Percentiles rank a stretch among this genome's conserved stretches.
These are phyloP conservation scores for Crossaster papposus DNA, from an alignment of 53 echinoderm and acorn worm genomes.

Conservation along the genomic window DNA sequence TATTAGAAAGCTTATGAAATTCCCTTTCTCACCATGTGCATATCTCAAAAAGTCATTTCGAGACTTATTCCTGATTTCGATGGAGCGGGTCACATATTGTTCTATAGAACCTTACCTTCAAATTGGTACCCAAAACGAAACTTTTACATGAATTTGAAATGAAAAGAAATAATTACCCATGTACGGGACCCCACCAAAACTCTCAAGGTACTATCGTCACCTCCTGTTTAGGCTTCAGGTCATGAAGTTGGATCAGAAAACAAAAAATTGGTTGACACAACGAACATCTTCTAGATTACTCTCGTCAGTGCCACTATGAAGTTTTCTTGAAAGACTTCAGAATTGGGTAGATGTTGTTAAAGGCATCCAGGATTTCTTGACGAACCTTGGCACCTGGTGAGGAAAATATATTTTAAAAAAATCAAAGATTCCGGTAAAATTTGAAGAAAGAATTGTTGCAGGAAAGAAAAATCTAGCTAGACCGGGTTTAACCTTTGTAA, in stretches of 20 bases:
- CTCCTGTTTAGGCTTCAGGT: neutral
- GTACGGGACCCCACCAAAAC: too few relatives aligned
- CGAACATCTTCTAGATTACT: neutral
- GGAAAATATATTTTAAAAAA: neutral
- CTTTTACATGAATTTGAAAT: too few relatives aligned
- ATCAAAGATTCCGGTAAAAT: neutral
- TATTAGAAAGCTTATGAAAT: too few relatives aligned
- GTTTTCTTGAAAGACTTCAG: constrained; percentile 97
- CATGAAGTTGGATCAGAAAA: neutral
- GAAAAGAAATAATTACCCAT: too few relatives aligned
- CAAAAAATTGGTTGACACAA: neutral
- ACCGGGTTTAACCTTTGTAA: neutral
- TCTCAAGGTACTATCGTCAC: too few relatives aligned
- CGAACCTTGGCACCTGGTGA: constrained; percentile 89
- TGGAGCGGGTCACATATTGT: too few relatives aligned
- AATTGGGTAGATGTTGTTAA: constrained; percentile 98
- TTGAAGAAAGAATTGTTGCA: neutral
- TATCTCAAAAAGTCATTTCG: too few relatives aligned
- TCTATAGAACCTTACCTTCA: too few relatives aligned
- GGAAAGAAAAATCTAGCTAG: neutral
- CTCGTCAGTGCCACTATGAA: constrained; percentile 40
- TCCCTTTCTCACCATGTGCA: too few relatives aligned
- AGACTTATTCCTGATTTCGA: too few relatives aligned
- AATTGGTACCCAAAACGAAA: too few relatives aligned
- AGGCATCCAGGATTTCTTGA: constrained; percentile 95